Evolutionary conservation across 1,140 invertebrate genomes (phyloP), one percentile per base, ranked within the genome.

Genomic region (Lerema accius): DNA sequence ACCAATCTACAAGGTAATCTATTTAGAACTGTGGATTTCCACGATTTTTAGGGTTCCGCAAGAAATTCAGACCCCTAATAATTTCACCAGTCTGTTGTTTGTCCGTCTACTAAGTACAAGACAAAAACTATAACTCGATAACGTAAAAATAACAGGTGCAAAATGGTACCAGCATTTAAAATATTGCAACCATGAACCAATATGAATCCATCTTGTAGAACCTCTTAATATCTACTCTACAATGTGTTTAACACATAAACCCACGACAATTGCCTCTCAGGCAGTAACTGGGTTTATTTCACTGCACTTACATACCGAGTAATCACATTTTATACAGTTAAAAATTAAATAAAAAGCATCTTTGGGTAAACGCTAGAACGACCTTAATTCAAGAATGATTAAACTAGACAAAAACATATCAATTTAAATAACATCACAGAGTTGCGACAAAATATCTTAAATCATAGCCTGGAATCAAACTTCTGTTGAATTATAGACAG

Each of bases 231-330:
- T 23, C 19, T 23, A 5, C 42, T 15, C 71, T 69, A 67, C 70
- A 51, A 53, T 62, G 76, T 82, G 83, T 84, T 80, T 84, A 73
- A 84, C 83, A 83, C 82, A 76, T 67, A 67, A 68, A 83, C 71
- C 67, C 79, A 77, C 48, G 42, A 17, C 62, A 43, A 48, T 65
- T 71, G 79, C 80, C 80, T 84, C 64, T 71, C 49, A 84, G 78
- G 71, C 82, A 71, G 63, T 58, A 63, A 68, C 59, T 70, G 64
- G 68, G 53, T 61, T 64, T 43, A 17, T 37, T 64, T 66, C 11
- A 59, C 55, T 68, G 51, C 62, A 62, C 67, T 55, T 63, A 76
- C 53, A 23, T 68, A 73, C 59, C 68, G 58, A 66, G 45, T 48
- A 48, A 68, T 69, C 66, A 71, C 67, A 74, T 60, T 50, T 46